These are phyloP conservation scores for Atta colombica DNA, from an alignment of 1,140 invertebrate genomes.

Conservation along the genomic window DNA sequence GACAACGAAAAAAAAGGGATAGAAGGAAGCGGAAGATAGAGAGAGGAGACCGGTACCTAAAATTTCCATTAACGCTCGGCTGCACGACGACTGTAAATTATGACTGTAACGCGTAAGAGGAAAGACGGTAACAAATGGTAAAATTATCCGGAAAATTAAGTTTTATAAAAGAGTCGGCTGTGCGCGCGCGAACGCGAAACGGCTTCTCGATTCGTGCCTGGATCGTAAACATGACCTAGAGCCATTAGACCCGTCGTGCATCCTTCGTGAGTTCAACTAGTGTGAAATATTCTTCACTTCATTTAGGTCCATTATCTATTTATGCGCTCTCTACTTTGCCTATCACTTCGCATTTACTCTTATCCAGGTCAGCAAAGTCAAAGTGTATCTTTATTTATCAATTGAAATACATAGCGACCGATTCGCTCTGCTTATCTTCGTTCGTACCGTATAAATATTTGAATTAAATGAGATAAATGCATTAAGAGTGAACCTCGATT, in stretches of 20 bases:
- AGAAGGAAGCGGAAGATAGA: conserved; percentile 59
- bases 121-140: conserved; percentile 70
- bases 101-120: conserved; percentile 67
- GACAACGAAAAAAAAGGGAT: conserved; percentile 2
- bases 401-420: background rate
- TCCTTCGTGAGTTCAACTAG: conserved; percentile 55
- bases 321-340: conserved; percentile 45
- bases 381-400: background rate
- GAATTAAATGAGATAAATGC: conserved; percentile 20
- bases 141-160: conserved; percentile 74
- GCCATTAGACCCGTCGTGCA: conserved; percentile 41
- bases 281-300: conserved; percentile 52
- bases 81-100: conserved; percentile 72
- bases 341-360: conserved; percentile 20
- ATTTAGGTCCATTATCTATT: conserved; percentile 50
- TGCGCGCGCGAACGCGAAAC: conserved; percentile 7
- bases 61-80: conserved; percentile 73
- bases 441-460: background rate
- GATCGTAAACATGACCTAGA: conserved; percentile 53
- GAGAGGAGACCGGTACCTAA: conserved; percentile 68
- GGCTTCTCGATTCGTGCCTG: conserved; percentile 43
- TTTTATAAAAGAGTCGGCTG: conserved; percentile 70
- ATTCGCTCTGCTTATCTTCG: background rate
- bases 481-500: background rate
- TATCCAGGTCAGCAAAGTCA: conserved; percentile 20